phyloP scores from a whole-genome alignment of 2,113 vertebrate genomes.

The Hypomesus transpacificus region DNA sequence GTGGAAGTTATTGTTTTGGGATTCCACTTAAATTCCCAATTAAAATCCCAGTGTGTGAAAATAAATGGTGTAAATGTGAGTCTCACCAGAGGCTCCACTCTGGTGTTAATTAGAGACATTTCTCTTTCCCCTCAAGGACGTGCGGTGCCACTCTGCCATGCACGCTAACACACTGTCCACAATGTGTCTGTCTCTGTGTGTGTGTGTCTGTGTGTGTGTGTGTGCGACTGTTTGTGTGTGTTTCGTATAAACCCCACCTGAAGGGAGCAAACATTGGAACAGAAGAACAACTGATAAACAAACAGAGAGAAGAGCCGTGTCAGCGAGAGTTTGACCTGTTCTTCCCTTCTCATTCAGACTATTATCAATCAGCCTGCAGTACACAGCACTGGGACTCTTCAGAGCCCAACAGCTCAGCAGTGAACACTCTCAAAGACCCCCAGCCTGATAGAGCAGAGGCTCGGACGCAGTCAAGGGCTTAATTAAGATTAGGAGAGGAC shows the following conservation, averaged over 20 bases:
- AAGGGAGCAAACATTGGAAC: no score
- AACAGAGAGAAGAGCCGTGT: no score
- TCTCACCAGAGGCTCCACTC: conserved; percentile 4
- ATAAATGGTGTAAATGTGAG: background rate
- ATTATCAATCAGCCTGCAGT: background rate
- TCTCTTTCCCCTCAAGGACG: background rate
- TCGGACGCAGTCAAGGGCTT: conserved; percentile 17
- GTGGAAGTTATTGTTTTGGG: background rate
- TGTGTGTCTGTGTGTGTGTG: background rate
- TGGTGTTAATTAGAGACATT: conserved; percentile 15
- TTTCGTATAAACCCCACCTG: no score
- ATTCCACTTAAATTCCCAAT: conserved; percentile 18
- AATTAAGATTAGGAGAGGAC: conserved; percentile 39
- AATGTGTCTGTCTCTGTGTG: background rate
- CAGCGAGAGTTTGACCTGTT: background rate
- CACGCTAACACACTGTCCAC: background rate
- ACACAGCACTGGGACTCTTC: background rate
- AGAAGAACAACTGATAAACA: no score
- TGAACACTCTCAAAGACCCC: conserved; percentile 13
- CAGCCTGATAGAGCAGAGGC: conserved; percentile 21
- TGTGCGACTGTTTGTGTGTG: background rate
- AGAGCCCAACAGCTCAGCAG: background rate
- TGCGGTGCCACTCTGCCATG: background rate
- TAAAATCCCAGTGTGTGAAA: conserved; percentile 11
- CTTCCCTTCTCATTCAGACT: background rate